phyloP scores from a whole-genome alignment of 2,888 invertebrate species.

The Scaptomyza cyrtandrae region DNA sequence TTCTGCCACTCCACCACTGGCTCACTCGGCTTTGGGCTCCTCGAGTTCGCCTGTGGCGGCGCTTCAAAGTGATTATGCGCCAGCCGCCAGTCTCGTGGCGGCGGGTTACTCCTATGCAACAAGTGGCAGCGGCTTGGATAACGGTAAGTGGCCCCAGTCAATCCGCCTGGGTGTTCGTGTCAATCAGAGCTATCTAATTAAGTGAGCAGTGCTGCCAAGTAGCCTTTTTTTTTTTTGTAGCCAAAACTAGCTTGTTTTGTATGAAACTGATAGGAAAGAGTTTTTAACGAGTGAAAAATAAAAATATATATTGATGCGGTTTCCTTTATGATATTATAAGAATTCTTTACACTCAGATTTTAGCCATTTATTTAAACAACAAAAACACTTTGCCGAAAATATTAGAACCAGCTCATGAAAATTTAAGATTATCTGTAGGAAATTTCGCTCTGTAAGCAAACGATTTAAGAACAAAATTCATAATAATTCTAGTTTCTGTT shows the following conservation, averaged over 20 bases:
- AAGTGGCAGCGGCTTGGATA: constrained; percentile 78
- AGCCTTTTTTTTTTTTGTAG: neutral
- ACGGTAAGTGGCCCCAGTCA: constrained; percentile 79
- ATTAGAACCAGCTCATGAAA: too few species aligned
- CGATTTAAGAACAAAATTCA: too few species aligned
- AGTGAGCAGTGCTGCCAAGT: neutral
- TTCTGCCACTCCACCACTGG: constrained; percentile 78
- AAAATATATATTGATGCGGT: too few species aligned
- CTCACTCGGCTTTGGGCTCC: constrained; percentile 70
- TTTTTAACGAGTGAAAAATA: too few species aligned
- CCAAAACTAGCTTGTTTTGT: neutral
- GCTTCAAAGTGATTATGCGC: constrained; percentile 82
- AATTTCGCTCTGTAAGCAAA: too few species aligned
- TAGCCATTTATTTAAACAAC: too few species aligned
- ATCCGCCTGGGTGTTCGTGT: constrained; percentile 72
- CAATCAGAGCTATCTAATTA: constrained; percentile 68
- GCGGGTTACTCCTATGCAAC: constrained; percentile 82
- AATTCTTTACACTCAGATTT: too few species aligned
- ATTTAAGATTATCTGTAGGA: too few species aligned
- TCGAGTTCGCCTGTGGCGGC: constrained; percentile 67
- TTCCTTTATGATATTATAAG: too few species aligned
- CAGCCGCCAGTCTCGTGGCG: constrained; percentile 78
- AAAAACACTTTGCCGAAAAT: too few species aligned
- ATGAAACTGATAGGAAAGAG: too few species aligned
- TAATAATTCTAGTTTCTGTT: too few species aligned